Conservation (phyloP, 1,140 invertebrate species). For the Sycophaga agraensis region DNA sequence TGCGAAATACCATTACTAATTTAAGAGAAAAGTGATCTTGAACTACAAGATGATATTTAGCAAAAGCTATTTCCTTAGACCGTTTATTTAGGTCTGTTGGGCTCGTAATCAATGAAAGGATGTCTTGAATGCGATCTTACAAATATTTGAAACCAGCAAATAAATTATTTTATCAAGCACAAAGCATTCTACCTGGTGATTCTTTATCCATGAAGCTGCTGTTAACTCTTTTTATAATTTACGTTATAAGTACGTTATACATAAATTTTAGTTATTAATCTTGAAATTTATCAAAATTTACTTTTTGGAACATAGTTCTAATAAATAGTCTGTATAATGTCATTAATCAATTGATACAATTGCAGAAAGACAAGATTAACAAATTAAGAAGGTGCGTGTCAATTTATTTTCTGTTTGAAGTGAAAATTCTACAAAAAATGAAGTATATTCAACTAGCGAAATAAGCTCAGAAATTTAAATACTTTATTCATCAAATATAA, state of each 20-base stretch:
- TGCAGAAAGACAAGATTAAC: constrained; percentile 34
- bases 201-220: constrained; percentile 93
- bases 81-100: constrained; percentile 91
- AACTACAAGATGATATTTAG: constrained; percentile 85
- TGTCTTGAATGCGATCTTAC: constrained; percentile 93
- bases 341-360: constrained; percentile 33
- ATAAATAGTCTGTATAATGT: constrained; percentile 68
- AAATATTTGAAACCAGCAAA: constrained; percentile 88
- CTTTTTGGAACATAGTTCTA: background rate
- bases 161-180: constrained; percentile 87
- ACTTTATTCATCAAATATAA: constrained; percentile 54
- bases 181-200: constrained; percentile 80
- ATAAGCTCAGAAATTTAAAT: constrained; percentile 59
- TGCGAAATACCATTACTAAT: background rate
- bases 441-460: constrained; percentile 46
- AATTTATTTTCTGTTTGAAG: constrained; percentile 54
- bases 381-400: constrained; percentile 49
- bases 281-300: constrained; percentile 4
- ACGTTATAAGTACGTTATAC: constrained; percentile 45
- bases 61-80: constrained; percentile 89
- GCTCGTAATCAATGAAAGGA: constrained; percentile 75
- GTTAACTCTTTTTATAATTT: constrained; percentile 87
- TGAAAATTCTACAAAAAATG: constrained; percentile 47
- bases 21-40: constrained; percentile 80
- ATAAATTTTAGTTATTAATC: constrained; percentile 1